A percentile compares a stretch with the other conserved stretches of the same genome.
These are phyloP conservation scores for Bombylius major DNA, from an alignment of 2,888 invertebrate species.

Conservation along the genomic window DNA sequence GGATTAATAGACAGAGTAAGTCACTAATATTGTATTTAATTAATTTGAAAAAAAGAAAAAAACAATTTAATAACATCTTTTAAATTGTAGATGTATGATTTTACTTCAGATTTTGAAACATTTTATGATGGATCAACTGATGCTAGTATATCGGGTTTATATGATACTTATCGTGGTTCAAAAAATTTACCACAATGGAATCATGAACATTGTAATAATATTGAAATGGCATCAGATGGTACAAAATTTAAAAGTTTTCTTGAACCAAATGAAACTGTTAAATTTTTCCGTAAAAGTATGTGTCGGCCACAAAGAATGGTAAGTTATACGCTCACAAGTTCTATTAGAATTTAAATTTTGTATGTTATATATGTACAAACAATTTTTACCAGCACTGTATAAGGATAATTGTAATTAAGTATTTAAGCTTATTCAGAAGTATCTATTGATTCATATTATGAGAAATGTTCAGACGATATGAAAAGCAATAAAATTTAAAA, in stretches of 20 bases:
- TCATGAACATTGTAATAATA: conserved; percentile 60
- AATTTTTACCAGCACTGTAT: background rate
- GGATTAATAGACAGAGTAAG: conserved; percentile 79
- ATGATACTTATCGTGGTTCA: conserved; percentile 64
- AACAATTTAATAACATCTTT: background rate
- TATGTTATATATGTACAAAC: background rate
- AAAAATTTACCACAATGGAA: conserved; percentile 65
- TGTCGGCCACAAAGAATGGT: conserved; percentile 73
- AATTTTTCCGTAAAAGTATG: conserved; percentile 73
- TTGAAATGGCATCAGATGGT: conserved; percentile 69
- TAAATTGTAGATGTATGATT: conserved; percentile 67
- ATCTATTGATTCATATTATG: no score
- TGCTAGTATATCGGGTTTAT: conserved; percentile 49
- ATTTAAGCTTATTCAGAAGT: background rate
- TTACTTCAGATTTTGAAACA: conserved; percentile 64
- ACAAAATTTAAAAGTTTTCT: conserved; percentile 69
- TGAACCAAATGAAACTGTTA: conserved; percentile 50
- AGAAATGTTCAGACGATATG: no score
- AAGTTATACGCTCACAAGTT: conserved; percentile 30
- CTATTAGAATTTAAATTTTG: background rate
- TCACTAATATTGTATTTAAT: conserved; percentile 12
- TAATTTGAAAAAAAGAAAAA: background rate
- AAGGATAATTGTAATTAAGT: background rate
- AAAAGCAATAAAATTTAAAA: no score
- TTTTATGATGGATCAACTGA: conserved; percentile 59